Evolutionary conservation across 2,888 invertebrate genomes (phyloP), one percentile per base, ranked within the genome.

Genomic region (Diogma glabrata): DNA sequence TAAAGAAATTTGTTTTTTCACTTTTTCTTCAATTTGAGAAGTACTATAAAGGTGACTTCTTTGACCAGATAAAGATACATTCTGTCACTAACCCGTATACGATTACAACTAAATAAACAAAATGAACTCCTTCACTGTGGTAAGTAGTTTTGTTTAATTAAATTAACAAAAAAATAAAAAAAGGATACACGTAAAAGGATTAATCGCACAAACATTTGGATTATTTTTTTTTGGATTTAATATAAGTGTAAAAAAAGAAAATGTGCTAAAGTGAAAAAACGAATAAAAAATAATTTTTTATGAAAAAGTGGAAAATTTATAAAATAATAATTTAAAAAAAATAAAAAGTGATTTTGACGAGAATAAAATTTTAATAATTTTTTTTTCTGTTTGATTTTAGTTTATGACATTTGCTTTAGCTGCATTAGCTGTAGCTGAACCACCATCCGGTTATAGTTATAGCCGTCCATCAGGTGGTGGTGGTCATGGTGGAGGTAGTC

Each of bases 371-470:
- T 30, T 23, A 26, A 8, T 8, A 9, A 16, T 43, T 17, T 30
- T 24, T 45, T 24, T 45, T 52, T 48, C 26, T 52, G 58, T 56
- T 55, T 53, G 55, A 56, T 75, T 75, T 46, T 78, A 88, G 89
- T 87, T 86, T 77, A 78, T 87, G 77, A 82, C 86, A 75, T 78
- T 86, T 65, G 84, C 84, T 65, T 73, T 87, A 77, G 84, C 82
- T 67, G 82, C 82, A 67, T 74, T 79, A 66, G 82, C 75, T 65
- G 73, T 76, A 65, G 87, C 85, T 61, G 88, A 88, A 69, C 77
- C 87, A 43, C 87, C 78, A 59, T 79, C 76, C 60, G 84, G 84
- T 60, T 85, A 85, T 72, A 84, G 76, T 72, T 85, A 85, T 76
- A 81, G 76, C 69, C 77, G 82, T 50, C 83, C 84, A 12, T 79